phyloP scores from a whole-genome alignment of 2,113 vertebrate species.

The Urocitellus parryii region DNA sequence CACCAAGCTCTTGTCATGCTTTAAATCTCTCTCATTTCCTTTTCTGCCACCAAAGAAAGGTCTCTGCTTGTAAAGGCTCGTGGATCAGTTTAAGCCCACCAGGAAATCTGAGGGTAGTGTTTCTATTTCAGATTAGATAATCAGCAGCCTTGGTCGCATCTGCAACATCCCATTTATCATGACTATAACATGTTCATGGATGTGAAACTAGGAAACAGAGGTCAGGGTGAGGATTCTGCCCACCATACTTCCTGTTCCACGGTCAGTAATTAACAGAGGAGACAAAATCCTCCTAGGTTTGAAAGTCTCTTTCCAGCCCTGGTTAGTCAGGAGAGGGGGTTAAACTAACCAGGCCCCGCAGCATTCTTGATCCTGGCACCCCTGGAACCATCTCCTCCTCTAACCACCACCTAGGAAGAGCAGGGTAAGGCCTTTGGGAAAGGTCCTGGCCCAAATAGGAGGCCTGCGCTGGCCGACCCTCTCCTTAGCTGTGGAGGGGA shows the following conservation, averaged over 20 bases:
- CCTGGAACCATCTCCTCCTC: background rate
- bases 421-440: background rate
- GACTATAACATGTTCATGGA: background rate
- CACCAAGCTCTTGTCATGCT: too few relatives aligned
- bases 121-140: background rate
- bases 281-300: background rate
- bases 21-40: background rate
- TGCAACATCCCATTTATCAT: background rate
- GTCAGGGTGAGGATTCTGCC: background rate
- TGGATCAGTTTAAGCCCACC: background rate
- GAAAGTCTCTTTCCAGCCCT: background rate
- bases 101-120: background rate
- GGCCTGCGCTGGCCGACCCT: too few relatives aligned
- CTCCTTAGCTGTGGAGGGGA: fast-evolving
- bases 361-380: background rate
- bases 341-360: background rate
- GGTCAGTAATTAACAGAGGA: background rate
- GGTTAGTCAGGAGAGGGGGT: background rate
- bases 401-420: background rate
- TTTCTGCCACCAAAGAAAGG: background rate
- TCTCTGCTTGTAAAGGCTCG: background rate
- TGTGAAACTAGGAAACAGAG: background rate
- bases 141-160: background rate
- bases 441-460: background rate
- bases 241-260: background rate